These are phyloP conservation scores for Tenthredo amoena DNA, from an alignment of 2,888 invertebrate species.

Conservation along the genomic window DNA sequence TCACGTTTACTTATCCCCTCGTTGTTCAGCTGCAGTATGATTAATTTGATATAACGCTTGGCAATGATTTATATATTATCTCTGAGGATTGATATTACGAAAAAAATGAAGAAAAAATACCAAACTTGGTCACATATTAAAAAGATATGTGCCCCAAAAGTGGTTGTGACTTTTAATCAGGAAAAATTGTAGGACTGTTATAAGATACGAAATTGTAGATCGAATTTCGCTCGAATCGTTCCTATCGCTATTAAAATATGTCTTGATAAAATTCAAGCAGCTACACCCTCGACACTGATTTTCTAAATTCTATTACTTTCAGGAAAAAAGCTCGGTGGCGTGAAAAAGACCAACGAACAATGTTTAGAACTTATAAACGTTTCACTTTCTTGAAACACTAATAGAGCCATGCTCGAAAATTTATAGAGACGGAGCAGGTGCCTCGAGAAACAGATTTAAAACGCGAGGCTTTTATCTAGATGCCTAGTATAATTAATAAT, in stretches of 20 bases:
- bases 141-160: neutral
- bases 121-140: neutral
- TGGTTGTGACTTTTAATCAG: neutral
- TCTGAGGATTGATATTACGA: neutral
- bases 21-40: neutral
- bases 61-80: neutral
- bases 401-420: neutral
- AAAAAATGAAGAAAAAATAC: neutral
- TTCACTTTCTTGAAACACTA: neutral
- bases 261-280: neutral
- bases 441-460: neutral
- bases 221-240: neutral
- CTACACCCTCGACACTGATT: neutral
- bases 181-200: neutral
- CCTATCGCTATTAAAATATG: neutral
- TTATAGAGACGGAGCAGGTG: neutral
- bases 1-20: neutral
- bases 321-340: neutral
- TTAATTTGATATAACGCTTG: neutral
- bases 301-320: neutral
- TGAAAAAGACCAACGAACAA: neutral
- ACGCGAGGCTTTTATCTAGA: neutral
- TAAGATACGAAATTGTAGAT: neutral
- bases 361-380: neutral
- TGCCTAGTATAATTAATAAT: slow-evolving; percentile 1